These are phyloP conservation scores for Cerastis rubricosa DNA, from an alignment of 2,888 invertebrate species.

Conservation along the genomic window DNA sequence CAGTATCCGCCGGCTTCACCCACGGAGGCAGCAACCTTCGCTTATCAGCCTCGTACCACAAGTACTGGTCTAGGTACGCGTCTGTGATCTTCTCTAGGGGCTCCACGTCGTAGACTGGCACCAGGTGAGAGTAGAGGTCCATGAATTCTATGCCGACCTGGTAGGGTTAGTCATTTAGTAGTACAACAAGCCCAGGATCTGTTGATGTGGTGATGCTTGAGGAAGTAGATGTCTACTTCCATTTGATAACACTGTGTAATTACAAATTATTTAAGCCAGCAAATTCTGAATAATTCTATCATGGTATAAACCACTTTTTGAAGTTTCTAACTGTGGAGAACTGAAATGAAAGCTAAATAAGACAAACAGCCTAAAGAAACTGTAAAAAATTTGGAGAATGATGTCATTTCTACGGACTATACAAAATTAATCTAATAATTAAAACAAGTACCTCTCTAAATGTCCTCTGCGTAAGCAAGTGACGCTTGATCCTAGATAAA, in stretches of 20 bases:
- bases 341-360: neutral
- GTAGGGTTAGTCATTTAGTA: neutral
- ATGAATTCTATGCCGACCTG: conserved; percentile 99
- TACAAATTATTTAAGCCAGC: no score
- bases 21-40: conserved; percentile 98
- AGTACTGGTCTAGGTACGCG: conserved; percentile 99
- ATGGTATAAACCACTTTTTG: neutral
- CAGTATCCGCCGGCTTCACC: conserved; percentile 99
- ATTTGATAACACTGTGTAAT: no score
- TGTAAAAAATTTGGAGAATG: neutral
- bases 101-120: conserved; percentile 99
- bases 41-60: conserved; percentile 99
- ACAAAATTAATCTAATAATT: no score
- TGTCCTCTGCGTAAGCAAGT: conserved; percentile 98
- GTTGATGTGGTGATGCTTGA: no score
- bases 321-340: neutral
- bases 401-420: no score
- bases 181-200: no score
- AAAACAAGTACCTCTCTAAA: conserved; percentile 96
- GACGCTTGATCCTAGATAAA: conserved; percentile 99
- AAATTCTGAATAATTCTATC: no score
- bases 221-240: no score
- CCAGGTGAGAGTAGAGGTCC: conserved; percentile 99
- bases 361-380: neutral
- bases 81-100: conserved; percentile 99